These are phyloP conservation scores for Ranitomeya variabilis DNA, from an alignment of 2,113 vertebrate genomes.

Conservation along the genomic window DNA sequence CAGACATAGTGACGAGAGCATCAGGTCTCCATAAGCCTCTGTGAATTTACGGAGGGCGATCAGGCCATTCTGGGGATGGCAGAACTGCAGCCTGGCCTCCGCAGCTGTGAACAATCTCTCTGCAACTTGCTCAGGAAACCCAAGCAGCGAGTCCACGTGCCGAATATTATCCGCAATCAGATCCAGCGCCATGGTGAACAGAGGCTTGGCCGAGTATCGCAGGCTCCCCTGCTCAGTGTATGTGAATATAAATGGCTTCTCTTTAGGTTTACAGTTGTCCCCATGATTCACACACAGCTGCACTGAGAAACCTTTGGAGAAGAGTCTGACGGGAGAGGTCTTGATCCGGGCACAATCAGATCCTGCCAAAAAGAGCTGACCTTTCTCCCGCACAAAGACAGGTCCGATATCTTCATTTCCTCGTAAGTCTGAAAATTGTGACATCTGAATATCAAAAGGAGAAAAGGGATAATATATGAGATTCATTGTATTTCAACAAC, in stretches of 20 bases:
- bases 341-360: conserved; percentile 65
- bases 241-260: conserved; percentile 88
- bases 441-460: conserved; percentile 65
- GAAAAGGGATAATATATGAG: background rate
- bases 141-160: conserved; percentile 89
- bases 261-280: conserved; percentile 69
- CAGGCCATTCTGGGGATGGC: conserved; percentile 77
- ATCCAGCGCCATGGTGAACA: conserved; percentile 84
- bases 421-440: conserved; percentile 69
- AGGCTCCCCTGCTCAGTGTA: conserved; percentile 90
- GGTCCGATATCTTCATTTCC: conserved; percentile 70
- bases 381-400: conserved; percentile 86
- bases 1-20: conserved; percentile 88
- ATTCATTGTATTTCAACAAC: too few relatives aligned
- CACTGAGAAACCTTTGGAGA: conserved; percentile 79
- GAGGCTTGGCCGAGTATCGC: conserved; percentile 87
- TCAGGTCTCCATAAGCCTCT: conserved; percentile 86
- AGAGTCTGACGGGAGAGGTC: conserved; percentile 76
- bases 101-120: conserved; percentile 88
- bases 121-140: conserved; percentile 94
- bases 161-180: conserved; percentile 92
- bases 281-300: conserved; percentile 75
- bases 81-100: conserved; percentile 87
- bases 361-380: conserved; percentile 77
- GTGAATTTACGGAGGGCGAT: conserved; percentile 86